Evolutionary conservation across 2,113 vertebrate species (phyloP).

Genomic region (Pelecanus crispus): DNA sequence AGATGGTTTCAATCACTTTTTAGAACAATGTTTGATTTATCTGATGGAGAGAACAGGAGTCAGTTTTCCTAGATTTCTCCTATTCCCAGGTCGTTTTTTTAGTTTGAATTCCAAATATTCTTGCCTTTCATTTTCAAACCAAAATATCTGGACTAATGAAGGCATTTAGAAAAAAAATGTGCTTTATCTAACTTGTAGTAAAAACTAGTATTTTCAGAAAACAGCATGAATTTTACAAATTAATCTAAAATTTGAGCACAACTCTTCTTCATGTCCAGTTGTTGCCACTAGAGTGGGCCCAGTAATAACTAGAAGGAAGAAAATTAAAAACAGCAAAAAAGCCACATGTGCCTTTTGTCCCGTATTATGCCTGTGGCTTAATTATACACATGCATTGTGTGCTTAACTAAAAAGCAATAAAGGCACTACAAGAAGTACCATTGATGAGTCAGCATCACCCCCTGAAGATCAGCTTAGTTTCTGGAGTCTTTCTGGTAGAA

Average conservation of each 20-base stretch:
- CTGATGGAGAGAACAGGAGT: background rate
- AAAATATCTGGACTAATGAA: background rate
- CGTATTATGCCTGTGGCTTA: background rate
- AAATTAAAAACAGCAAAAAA: background rate
- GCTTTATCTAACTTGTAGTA: background rate
- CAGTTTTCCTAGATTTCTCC: background rate
- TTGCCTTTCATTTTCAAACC: background rate
- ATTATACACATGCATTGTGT: slow-evolving; percentile 2
- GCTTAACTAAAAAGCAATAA: slow-evolving; percentile 4
- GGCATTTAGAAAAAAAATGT: background rate
- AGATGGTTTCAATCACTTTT: background rate
- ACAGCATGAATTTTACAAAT: background rate
- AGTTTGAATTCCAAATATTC: background rate
- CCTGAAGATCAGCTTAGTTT: background rate
- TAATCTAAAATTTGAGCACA: background rate
- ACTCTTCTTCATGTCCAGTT: background rate
- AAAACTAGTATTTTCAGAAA: background rate
- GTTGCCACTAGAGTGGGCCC: background rate
- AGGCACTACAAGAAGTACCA: background rate
- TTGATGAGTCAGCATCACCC: background rate
- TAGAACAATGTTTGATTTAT: background rate
- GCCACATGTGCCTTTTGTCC: background rate
- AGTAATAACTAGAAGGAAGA: background rate
- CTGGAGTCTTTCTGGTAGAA: background rate
- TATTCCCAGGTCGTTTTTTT: background rate